Evolutionary conservation across 2,888 invertebrate species (phyloP).

Genomic region (Melinopterus prodromus): DNA sequence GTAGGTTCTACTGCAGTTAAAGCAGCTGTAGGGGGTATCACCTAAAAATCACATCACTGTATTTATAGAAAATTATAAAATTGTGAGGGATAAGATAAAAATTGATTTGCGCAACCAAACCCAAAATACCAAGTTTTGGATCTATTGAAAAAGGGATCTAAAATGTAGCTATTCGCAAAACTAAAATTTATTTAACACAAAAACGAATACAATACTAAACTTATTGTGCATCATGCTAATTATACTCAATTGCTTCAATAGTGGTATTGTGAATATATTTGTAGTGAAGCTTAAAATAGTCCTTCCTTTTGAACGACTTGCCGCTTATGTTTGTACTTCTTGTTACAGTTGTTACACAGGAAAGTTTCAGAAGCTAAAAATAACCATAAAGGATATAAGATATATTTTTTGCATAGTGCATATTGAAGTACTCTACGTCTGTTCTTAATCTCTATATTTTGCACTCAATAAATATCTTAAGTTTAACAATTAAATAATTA

Average conservation of each 20-base stretch:
- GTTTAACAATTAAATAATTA: too few relatives aligned
- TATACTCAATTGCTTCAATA: neutral
- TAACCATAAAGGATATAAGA: conserved; percentile 20
- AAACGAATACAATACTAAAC: too few relatives aligned
- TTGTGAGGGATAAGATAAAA: too few relatives aligned
- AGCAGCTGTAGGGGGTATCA: neutral
- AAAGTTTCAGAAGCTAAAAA: conserved; percentile 30
- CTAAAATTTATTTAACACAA: too few relatives aligned
- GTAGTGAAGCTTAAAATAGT: conserved; percentile 42
- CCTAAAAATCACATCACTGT: neutral
- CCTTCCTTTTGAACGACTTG: conserved; percentile 41
- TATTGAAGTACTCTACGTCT: too few relatives aligned
- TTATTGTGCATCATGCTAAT: neutral
- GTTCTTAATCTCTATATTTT: too few relatives aligned
- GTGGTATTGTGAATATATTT: conserved; percentile 28
- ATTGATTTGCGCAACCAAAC: too few relatives aligned
- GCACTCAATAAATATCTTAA: neutral
- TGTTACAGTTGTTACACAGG: conserved; percentile 56
- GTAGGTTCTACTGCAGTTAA: conserved; percentile 62
- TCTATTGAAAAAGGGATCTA: too few relatives aligned
- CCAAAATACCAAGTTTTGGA: too few relatives aligned
- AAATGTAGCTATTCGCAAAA: too few relatives aligned
- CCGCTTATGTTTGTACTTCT: conserved; percentile 64
- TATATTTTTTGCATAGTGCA: neutral
- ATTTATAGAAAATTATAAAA: neutral